Evolutionary conservation across 1,140 invertebrate species (phyloP).

Genomic region (Trypoxylus dichotomus): DNA sequence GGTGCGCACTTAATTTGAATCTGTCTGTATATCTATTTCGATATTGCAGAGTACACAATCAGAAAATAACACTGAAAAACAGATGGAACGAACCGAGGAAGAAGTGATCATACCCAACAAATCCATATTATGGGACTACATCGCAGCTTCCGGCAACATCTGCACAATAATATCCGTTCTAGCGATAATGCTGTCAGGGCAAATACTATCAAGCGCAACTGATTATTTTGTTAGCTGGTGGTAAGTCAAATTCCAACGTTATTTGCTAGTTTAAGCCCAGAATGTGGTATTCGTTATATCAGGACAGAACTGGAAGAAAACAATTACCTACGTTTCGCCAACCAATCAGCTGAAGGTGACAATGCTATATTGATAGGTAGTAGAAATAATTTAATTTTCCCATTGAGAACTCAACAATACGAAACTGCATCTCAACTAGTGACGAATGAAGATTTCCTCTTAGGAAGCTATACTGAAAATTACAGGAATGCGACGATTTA

Average conservation of each 20-base stretch:
- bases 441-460: neutral
- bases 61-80: neutral
- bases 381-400: neutral
- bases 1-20: no score
- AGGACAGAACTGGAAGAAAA: constrained; percentile 57
- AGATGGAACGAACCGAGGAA: neutral
- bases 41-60: constrained; percentile 4
- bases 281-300: constrained; percentile 53
- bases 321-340: neutral
- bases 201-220: constrained; percentile 66
- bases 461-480: neutral
- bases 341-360: neutral
- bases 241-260: constrained; percentile 48
- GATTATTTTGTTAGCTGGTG: constrained; percentile 81
- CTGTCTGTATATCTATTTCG: neutral
- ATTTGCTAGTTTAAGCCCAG: neutral
- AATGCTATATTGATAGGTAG: neutral
- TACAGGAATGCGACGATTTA: constrained; percentile 33
- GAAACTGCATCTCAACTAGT: neutral
- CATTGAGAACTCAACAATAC: neutral
- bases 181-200: constrained; percentile 53
- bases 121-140: constrained; percentile 3
- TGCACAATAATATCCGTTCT: neutral
- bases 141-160: neutral
- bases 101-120: constrained; percentile 1